A percentile compares a stretch with the other conserved stretches of the same genome.
Evolutionary conservation across 2,888 invertebrate species (phyloP).

Genomic region (Drosophila imparisetae): DNA sequence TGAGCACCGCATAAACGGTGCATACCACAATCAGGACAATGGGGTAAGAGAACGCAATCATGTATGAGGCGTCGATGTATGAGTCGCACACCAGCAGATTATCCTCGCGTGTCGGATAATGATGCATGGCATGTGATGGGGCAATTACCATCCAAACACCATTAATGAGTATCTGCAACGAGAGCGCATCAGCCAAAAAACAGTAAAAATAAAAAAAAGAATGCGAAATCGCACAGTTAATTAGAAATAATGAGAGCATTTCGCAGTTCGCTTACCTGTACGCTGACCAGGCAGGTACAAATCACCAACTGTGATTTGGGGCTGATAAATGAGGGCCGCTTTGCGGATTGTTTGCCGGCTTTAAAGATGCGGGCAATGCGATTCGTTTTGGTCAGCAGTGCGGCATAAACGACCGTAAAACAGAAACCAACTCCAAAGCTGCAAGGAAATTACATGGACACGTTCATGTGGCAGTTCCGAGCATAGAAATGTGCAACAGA

Average conservation of each 20-base stretch:
- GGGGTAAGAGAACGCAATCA: conserved; percentile 97
- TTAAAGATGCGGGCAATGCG: conserved; percentile 98
- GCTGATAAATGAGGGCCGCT: conserved; percentile 96
- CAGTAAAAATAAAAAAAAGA: background rate
- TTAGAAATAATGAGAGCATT: background rate
- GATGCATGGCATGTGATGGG: conserved; percentile 94
- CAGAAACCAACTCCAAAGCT: conserved; percentile 97
- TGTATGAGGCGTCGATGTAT: conserved; percentile 96
- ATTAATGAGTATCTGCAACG: conserved; percentile 91
- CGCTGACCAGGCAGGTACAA: conserved; percentile 93
- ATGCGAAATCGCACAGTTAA: background rate
- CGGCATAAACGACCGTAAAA: conserved; percentile 98
- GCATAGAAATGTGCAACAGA: conserved; percentile 24
- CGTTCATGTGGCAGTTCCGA: background rate
- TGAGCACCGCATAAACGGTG: conserved; percentile 97
- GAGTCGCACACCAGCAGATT: conserved; percentile 97
- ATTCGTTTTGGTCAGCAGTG: conserved; percentile 98
- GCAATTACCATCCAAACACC: conserved; percentile 96
- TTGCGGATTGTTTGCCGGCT: conserved; percentile 97
- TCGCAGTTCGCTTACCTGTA: conserved; percentile 89
- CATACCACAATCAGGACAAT: conserved; percentile 95
- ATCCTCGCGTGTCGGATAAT: conserved; percentile 95
- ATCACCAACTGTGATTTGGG: conserved; percentile 95
- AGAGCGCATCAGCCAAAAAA: conserved; percentile 2
- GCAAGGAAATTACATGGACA: background rate